phyloP scores from a whole-genome alignment of 2,113 vertebrate species.

The Bubo bubo region DNA sequence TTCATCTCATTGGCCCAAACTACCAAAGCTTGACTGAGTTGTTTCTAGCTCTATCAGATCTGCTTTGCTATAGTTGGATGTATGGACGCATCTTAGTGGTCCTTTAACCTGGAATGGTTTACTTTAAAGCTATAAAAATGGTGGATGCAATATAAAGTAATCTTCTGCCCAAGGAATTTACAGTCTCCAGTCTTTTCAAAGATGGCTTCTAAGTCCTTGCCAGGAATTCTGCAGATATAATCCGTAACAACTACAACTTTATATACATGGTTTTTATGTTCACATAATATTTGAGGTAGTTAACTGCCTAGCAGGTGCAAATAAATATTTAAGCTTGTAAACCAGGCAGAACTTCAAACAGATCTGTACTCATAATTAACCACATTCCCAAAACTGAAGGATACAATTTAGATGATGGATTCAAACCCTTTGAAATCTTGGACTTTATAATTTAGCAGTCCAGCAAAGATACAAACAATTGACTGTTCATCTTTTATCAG shows the following conservation, averaged over 20 bases:
- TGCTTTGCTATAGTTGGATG: background rate
- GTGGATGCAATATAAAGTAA: background rate
- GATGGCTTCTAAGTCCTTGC: background rate
- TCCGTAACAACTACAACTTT: background rate
- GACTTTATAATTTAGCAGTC: conserved; percentile 11
- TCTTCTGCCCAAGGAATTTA: background rate
- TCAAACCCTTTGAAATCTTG: background rate
- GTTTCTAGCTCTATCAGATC: background rate
- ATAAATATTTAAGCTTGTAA: conserved; percentile 53
- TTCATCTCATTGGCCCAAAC: background rate
- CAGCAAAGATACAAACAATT: background rate
- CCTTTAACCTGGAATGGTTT: background rate
- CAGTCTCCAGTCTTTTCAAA: background rate
- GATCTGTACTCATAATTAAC: conserved; percentile 2
- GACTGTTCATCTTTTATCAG: background rate
- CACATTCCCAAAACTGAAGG: conserved; percentile 12
- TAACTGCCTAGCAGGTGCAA: conserved; percentile 42
- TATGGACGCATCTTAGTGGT: background rate
- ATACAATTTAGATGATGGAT: background rate
- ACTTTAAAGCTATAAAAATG: background rate
- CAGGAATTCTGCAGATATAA: conserved; percentile 12
- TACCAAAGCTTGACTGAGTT: background rate
- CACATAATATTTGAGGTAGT: background rate
- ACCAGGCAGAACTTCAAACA: conserved; percentile 40
- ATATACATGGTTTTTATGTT: conserved; percentile 16